A percentile compares a stretch with the other conserved stretches of the same genome.
Evolutionary conservation across 2,888 invertebrate species (phyloP).

Genomic region (Limnephilus auricula): DNA sequence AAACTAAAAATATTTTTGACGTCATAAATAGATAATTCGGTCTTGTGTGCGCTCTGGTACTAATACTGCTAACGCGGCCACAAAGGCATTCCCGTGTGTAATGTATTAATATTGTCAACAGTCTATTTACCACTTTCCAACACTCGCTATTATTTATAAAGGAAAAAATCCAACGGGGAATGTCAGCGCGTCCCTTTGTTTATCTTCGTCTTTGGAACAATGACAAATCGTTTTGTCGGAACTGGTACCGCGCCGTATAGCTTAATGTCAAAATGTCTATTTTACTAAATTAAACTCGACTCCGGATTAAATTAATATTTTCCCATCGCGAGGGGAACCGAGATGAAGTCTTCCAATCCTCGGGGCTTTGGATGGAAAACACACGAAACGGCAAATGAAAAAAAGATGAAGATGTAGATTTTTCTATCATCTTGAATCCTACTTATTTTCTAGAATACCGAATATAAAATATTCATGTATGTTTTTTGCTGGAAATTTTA

Average conservation of each 20-base stretch:
- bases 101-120: constrained; percentile 62
- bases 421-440: not conserved
- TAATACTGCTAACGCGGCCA: constrained; percentile 13
- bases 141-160: constrained; percentile 52
- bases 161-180: constrained; percentile 50
- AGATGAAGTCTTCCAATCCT: constrained; percentile 26
- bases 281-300: constrained; percentile 55
- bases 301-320: constrained; percentile 57
- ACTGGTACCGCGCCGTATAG: constrained; percentile 56
- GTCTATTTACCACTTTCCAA: constrained; percentile 42
- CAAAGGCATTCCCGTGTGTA: constrained; percentile 29
- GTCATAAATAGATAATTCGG: too few species aligned
- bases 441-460: not conserved
- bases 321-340: constrained; percentile 21
- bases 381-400: constrained; percentile 28
- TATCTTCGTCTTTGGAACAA: constrained; percentile 48
- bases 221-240: constrained; percentile 63
- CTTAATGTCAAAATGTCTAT: constrained; percentile 61
- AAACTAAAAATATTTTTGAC: too few species aligned
- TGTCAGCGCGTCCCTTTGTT: constrained; percentile 57
- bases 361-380: not conserved
- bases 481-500: not conserved
- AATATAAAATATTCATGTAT: not conserved
- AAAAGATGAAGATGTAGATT: not conserved
- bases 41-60: too few species aligned